These are phyloP conservation scores for Willisornis vidua DNA, from an alignment of 2,113 vertebrate genomes.

Conservation along the genomic window DNA sequence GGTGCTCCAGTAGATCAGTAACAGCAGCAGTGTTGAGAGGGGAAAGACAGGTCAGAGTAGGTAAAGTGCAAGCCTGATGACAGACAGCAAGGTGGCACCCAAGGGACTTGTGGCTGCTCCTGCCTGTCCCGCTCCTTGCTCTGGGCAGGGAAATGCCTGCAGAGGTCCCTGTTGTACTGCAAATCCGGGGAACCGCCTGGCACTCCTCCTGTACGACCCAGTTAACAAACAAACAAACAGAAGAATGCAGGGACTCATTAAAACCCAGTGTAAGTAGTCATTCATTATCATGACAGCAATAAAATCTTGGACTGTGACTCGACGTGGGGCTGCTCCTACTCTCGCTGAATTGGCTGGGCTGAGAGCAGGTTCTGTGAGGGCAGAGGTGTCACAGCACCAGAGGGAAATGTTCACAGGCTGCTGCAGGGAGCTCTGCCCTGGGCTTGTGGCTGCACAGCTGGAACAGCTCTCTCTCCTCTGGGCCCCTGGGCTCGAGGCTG, in stretches of 20 bases:
- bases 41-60: neutral
- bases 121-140: neutral
- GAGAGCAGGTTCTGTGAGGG: neutral
- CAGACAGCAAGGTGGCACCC: neutral
- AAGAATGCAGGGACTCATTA: neutral
- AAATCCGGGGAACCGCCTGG: neutral
- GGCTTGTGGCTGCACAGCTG: too few species aligned
- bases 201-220: neutral
- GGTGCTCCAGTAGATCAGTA: rapidly evolving
- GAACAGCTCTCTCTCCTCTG: neutral
- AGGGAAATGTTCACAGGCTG: too few species aligned
- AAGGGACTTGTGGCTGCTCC: neutral
- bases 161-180: conserved; percentile 44
- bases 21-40: neutral
- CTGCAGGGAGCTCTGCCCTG: too few species aligned
- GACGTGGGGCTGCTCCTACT: neutral
- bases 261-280: neutral
- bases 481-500: neutral
- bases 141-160: neutral
- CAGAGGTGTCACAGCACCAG: neutral
- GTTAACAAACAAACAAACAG: neutral
- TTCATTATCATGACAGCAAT: conserved; percentile 19
- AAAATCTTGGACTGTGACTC: neutral
- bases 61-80: neutral
- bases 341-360: neutral